These are phyloP conservation scores for Lepidurus couesii DNA, from an alignment of 1,140 invertebrate species.

Conservation along the genomic window DNA sequence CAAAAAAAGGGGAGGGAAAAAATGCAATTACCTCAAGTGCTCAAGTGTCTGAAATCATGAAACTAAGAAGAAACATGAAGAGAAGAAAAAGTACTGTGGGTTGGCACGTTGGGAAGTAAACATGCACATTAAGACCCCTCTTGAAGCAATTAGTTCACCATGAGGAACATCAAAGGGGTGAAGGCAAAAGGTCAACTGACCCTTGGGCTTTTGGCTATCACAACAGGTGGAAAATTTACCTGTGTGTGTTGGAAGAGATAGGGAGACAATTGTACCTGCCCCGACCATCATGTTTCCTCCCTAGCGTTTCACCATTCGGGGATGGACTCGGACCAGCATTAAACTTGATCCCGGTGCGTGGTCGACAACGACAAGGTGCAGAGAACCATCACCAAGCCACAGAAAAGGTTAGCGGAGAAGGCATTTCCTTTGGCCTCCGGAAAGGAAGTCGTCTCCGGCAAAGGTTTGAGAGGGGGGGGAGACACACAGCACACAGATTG, in stretches of 20 bases:
- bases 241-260: background rate
- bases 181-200: conserved; percentile 15
- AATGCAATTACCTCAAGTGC: conserved; percentile 9
- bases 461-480: background rate
- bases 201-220: background rate
- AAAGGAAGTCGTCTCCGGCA: conserved; percentile 14
- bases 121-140: conserved; percentile 21
- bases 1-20: background rate
- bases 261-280: conserved; percentile 4
- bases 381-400: conserved; percentile 1
- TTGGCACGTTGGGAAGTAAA: background rate
- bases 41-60: conserved; percentile 19
- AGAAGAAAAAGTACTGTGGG: conserved; percentile 2
- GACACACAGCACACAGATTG: background rate
- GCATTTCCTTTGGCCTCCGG: conserved; percentile 20
- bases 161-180: conserved; percentile 21
- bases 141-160: conserved; percentile 10
- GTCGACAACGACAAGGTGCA: conserved; percentile 8
- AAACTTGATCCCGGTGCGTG: conserved; percentile 18
- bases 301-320: background rate
- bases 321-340: background rate
- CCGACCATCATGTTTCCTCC: background rate
- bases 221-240: conserved; percentile 13
- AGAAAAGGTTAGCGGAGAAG: conserved; percentile 10
- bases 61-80: background rate